phyloP scores from a whole-genome alignment of 2,797 vertebrate genomes.

The Schizopygopsis malacanthus region DNA sequence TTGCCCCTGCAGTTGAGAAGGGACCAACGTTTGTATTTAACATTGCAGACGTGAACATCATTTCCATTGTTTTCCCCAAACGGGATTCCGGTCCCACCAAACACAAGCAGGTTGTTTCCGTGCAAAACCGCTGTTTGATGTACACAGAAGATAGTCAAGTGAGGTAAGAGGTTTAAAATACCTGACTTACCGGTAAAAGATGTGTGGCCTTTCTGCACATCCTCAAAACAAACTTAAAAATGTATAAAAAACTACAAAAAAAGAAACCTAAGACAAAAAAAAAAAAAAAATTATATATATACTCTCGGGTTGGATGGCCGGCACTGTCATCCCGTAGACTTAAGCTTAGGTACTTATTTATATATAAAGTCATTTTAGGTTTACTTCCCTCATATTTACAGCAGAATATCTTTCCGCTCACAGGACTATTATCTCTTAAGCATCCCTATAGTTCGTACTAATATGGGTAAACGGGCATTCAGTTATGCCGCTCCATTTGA shows the following conservation, averaged over 20 bases:
- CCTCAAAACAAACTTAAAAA: not conserved
- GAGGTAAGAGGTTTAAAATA: not conserved
- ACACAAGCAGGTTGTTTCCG: slow-evolving; percentile 97
- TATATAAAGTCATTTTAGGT: too few relatives aligned
- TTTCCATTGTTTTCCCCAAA: slow-evolving; percentile 98
- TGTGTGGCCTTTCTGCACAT: not conserved
- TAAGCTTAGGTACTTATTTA: too few relatives aligned
- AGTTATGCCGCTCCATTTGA: too few relatives aligned
- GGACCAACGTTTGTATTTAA: slow-evolving; percentile 96
- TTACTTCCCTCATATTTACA: too few relatives aligned
- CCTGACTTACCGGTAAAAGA: not conserved
- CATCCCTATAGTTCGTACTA: too few relatives aligned
- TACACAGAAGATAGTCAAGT: not conserved
- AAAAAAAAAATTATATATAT: not conserved
- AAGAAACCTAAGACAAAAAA: not conserved
- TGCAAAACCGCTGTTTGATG: slow-evolving; percentile 87
- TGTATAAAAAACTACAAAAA: too few relatives aligned
- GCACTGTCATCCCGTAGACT: too few relatives aligned
- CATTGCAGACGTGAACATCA: slow-evolving; percentile 95
- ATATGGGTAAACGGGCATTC: too few relatives aligned
- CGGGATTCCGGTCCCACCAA: slow-evolving; percentile 96
- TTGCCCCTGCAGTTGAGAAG: slow-evolving; percentile 95
- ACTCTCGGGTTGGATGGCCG: too few relatives aligned
- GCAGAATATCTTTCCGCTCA: too few relatives aligned
- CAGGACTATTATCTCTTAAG: too few relatives aligned